A percentile compares a stretch with the other conserved stretches of the same genome.
phyloP scores from a whole-genome alignment of 2,888 invertebrate species.

The Sussaba pulchella region DNA sequence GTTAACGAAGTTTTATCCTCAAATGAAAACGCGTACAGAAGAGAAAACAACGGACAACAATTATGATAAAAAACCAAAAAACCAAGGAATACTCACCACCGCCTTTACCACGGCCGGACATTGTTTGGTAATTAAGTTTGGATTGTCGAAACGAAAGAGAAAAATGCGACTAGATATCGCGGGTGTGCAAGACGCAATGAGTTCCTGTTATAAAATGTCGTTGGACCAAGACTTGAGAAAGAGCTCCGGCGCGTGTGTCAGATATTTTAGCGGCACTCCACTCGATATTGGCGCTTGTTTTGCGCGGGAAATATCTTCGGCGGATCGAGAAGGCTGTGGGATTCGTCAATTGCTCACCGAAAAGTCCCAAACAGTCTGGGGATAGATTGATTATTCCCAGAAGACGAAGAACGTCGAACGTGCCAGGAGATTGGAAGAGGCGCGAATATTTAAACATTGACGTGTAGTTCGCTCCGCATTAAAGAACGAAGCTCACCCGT shows the following conservation, averaged over 20 bases:
- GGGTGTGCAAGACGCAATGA: constrained; percentile 66
- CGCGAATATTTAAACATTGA: too few relatives aligned
- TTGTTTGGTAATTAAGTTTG: constrained; percentile 46
- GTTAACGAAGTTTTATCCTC: too few relatives aligned
- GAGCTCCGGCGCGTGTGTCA: constrained; percentile 71
- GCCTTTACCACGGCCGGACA: constrained; percentile 79
- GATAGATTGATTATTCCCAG: constrained; percentile 3
- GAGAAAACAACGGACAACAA: too few relatives aligned
- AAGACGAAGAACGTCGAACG: too few relatives aligned
- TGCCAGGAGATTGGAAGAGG: too few relatives aligned
- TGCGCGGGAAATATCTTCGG: constrained; percentile 73
- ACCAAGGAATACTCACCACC: constrained; percentile 70
- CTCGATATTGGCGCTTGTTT: constrained; percentile 72
- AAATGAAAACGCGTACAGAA: too few relatives aligned
- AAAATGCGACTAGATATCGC: constrained; percentile 41
- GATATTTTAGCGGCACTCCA: constrained; percentile 77
- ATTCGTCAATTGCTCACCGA: neutral
- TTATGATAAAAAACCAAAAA: neutral
- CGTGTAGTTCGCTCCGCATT: too few relatives aligned
- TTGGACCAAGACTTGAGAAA: constrained; percentile 18
- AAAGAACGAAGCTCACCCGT: too few relatives aligned
- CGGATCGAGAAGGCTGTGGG: constrained; percentile 28
- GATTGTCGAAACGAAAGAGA: neutral
- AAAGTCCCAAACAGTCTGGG: neutral
- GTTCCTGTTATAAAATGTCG: neutral